Base-by-base conservation (phyloP, 2,888 invertebrate species). In the Drosophila mettleri region DNA sequence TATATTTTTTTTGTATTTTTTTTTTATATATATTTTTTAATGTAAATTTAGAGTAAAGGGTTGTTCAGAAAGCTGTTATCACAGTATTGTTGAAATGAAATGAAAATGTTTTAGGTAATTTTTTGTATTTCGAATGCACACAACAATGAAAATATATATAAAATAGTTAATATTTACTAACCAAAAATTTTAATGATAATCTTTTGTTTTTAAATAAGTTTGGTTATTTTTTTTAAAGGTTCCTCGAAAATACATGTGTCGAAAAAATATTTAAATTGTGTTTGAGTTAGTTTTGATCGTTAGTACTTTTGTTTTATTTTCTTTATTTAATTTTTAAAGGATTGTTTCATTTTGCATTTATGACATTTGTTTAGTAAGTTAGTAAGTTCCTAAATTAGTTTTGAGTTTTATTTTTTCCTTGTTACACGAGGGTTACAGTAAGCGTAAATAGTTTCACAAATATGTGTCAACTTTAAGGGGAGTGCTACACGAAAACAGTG, bases 371-470 rank as follows among this genome's bases (percentile, higher is more conserved):
- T 39, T 58, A 43, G 38, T 45, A 27, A 33, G n/a, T 39, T 58
- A 43, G 38, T 45, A 27, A 33, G n/a, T 22, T 65, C 29, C 39
- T 29, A 31, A 55, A 46, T 60, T 29, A 49, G 10, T 22, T 20
- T 46, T 14, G 52, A 31, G 7, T 39, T 55, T 39, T 49, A 24
- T 48, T 65, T 69, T 69, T 63, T 36, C 49, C 53, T 74, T 74
- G 45, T 73, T 52, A 64, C 29, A 54, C 64, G 33, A 63, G 45
- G 51, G 36, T 46, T 62, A 58, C 64, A 38, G 20, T 88, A 89
- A 89, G 88, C 89, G 86, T 88, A 84, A 66, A 73, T 64, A 76
- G 72, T 74, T 85, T 65, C 71, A 82, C 72, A 86, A 88, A 72
- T 74, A 70, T 71, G 69, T 80, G 69, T 70, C 22, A 48, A 78